Base-by-base conservation (phyloP, 1,140 invertebrate species). In the Condylostylus longicornis region DNA sequence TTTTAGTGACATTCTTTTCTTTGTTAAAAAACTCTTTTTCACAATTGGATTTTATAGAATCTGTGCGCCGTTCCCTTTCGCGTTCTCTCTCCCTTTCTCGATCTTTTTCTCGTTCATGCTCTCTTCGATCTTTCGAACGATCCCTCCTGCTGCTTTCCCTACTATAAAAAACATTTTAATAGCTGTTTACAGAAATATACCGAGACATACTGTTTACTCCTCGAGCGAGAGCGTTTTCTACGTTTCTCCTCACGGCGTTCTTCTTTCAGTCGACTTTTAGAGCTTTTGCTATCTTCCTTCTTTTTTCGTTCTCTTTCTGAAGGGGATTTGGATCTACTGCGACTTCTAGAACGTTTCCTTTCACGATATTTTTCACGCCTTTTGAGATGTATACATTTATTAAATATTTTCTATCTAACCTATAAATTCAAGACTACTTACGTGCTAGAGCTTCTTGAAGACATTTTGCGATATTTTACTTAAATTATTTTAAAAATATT, bases 311-410 rank as follows among this genome's bases (percentile, higher is more conserved):
- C 62, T 54, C 50, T 61, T 61, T 44, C 61, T 54, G 33, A 67
- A 63, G 5, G 63, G 30, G 41, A 54, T 23, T 71, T 63, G 14
- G 75, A 74, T 42, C 72, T 64, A 45, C 75, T 77, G 31, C 35
- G 21, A 12, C 50, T 49, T 19, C 44, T 38, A 7, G 44, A 45
- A 19, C 44, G 43, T 12, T 44, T 39, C 28, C 48, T 43, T 1
- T 48, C 50, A 18, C 53, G 42, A 12, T 54, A 48, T 5, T 48
- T 40, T 1, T 54, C 53, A 15, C 51, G 43, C 2, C n/a, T n/a
- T n/a, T n/a, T n/a, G n/a, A n/a, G n/a, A n/a, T n/a, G n/a, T n/a
- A n/a, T n/a, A n/a, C n/a, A n/a, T n/a, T n/a, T n/a, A n/a, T n/a
- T n/a, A n/a, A n/a, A n/a, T n/a, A n/a, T n/a, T n/a, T n/a, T n/a